Percentiles rank a stretch among this genome's conserved stretches.
Evolutionary conservation across 2,797 vertebrate genomes (phyloP).

Genomic region (Acanthiza pusilla): DNA sequence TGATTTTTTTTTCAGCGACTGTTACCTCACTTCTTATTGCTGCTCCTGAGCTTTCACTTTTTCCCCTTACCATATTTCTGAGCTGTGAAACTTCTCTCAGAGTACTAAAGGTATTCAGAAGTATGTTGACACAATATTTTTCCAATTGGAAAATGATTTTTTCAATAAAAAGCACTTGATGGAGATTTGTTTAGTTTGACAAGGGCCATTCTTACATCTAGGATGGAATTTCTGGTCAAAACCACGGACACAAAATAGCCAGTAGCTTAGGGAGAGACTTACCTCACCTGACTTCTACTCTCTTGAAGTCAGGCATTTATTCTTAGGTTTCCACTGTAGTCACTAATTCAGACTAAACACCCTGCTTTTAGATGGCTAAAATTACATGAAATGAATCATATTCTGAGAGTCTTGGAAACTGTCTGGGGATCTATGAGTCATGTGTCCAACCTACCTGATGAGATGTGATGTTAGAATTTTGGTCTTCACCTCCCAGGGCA

Average conservation of each 20-base stretch:
- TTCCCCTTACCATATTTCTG: neutral
- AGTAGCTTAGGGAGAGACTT: neutral
- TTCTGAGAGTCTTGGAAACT: neutral
- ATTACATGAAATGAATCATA: constrained; percentile 28
- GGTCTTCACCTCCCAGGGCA: neutral
- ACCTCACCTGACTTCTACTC: constrained; percentile 45
- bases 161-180: neutral
- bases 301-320: constrained; percentile 5
- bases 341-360: constrained; percentile 34
- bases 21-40: neutral
- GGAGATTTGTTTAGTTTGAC: constrained; percentile 7
- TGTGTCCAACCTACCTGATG: neutral
- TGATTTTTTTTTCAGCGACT: neutral
- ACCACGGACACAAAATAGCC: constrained; percentile 19
- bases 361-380: constrained; percentile 38
- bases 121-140: neutral
- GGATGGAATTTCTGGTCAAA: constrained; percentile 31
- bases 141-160: neutral
- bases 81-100: neutral
- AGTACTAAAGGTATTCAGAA: neutral
- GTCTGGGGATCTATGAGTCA: constrained; percentile 18
- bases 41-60: neutral
- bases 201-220: neutral
- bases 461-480: neutral
- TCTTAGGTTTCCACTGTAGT: constrained; percentile 28